Conservation (phyloP, 2,797 vertebrate species). For the Sylvia borin region DNA sequence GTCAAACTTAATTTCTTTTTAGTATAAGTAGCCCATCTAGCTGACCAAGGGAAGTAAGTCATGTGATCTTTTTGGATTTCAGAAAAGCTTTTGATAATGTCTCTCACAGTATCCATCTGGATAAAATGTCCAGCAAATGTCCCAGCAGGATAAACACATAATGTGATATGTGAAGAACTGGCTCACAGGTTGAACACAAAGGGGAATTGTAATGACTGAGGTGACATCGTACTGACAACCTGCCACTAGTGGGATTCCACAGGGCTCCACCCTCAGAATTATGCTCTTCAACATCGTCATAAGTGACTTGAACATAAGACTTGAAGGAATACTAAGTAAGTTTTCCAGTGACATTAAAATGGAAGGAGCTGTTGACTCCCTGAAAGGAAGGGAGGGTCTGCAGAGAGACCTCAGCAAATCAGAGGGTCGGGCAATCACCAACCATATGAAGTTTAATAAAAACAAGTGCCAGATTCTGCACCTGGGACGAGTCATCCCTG, state of each 20-base stretch:
- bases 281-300: background rate
- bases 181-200: background rate
- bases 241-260: background rate
- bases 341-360: background rate
- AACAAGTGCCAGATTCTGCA: background rate
- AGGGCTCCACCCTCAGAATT: accelerated
- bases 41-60: background rate
- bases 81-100: background rate
- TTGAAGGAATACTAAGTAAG: background rate
- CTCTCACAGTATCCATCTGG: background rate
- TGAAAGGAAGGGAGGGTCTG: accelerated
- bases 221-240: background rate
- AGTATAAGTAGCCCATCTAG: background rate
- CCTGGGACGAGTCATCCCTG: accelerated
- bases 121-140: background rate
- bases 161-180: background rate
- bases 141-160: background rate
- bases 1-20: background rate
- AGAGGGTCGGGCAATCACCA: background rate
- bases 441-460: background rate
- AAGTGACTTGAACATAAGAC: background rate
- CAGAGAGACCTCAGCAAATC: background rate
- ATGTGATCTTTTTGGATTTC: background rate
- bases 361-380: background rate
- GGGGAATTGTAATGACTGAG: background rate